Evolutionary conservation across 2,113 vertebrate genomes (phyloP).

Genomic region (Xyliphius kryptos): DNA sequence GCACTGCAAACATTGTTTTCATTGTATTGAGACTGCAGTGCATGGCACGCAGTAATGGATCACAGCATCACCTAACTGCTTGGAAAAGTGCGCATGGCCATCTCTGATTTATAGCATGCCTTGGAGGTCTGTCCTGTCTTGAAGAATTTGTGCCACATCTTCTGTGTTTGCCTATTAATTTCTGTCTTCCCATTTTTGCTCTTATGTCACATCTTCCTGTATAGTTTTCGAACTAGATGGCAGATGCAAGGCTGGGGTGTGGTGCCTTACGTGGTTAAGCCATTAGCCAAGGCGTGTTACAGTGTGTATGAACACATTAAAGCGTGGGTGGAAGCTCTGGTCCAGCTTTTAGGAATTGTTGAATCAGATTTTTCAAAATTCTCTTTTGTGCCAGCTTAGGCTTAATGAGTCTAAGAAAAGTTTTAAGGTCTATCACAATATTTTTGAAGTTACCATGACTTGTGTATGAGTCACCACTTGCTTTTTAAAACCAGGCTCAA

Average conservation of each 20-base stretch:
- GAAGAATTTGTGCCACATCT: too few species aligned
- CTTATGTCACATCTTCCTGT: constrained; percentile 8
- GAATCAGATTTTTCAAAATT: constrained; percentile 55
- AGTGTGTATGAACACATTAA: constrained; percentile 33
- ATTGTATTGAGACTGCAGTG: too few species aligned
- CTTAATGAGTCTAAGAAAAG: constrained; percentile 38
- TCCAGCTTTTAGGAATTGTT: constrained; percentile 60
- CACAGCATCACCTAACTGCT: background rate
- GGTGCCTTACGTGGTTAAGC: constrained; percentile 61
- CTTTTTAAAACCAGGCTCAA: constrained; percentile 35
- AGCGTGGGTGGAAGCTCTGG: constrained; percentile 54
- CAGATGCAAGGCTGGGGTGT: constrained; percentile 45
- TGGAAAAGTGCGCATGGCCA: too few species aligned
- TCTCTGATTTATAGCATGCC: too few species aligned
- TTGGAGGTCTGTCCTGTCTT: too few species aligned
- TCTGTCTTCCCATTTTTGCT: background rate
- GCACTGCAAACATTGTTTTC: too few species aligned
- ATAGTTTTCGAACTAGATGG: constrained; percentile 30
- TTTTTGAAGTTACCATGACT: constrained; percentile 50
- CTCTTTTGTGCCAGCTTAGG: constrained; percentile 22
- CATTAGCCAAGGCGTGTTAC: constrained; percentile 65
- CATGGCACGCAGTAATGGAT: too few species aligned
- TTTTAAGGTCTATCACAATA: constrained; percentile 42
- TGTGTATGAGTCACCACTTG: constrained; percentile 43
- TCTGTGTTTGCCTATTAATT: background rate